Evolutionary conservation across 2,888 invertebrate species (phyloP), one percentile per base, ranked within the genome.

Genomic region (Andrena minutula): DNA sequence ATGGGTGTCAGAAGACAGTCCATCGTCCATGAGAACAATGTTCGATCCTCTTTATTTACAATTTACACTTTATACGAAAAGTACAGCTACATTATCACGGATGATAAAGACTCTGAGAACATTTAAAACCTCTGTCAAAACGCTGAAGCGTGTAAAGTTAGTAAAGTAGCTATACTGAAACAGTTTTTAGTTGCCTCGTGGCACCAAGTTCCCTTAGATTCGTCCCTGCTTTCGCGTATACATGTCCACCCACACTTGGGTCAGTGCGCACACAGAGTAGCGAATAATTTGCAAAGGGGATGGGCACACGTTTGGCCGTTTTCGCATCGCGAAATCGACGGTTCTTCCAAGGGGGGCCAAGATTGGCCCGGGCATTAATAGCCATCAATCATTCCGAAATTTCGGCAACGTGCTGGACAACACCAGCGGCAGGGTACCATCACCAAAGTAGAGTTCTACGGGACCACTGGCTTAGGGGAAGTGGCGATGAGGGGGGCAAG

Each of bases 391-490:
- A 94, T 93, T 87, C 82, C 89, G 89, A 90, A 94, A 94, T 93
- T 94, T 94, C 91, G 94, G 94, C 94, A 94, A 93, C 93, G 92
- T 88, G 90, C 90, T 88, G 93, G 93, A 93, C 94, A 94, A 94
- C 93, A 91, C 91, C 79, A 82, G 92, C 92, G 90, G 91, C 93
- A 94, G 94, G 94, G 91, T 85, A 93, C 91, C 85, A 94, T 93
- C 93, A 93, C 81, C 88, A 89, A 90, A 88, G 93, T 91, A 92
- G 94, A 94, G 94, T 93, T 93, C 93, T 92, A 89, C 92, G 90
- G 92, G 89, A 91, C 92, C 89, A 89, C 75, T 35, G 69, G 71
- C 66, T 53, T 63, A 71, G 73, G 64, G 64, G 69, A 51, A 64
- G 74, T 70, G 79, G 63, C 4, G 83, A 49, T 72, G 69, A 76